A percentile compares a stretch with the other conserved stretches of the same genome.
Evolutionary conservation across 2,888 invertebrate species (phyloP).

Genomic region (Calephelis perditalis): DNA sequence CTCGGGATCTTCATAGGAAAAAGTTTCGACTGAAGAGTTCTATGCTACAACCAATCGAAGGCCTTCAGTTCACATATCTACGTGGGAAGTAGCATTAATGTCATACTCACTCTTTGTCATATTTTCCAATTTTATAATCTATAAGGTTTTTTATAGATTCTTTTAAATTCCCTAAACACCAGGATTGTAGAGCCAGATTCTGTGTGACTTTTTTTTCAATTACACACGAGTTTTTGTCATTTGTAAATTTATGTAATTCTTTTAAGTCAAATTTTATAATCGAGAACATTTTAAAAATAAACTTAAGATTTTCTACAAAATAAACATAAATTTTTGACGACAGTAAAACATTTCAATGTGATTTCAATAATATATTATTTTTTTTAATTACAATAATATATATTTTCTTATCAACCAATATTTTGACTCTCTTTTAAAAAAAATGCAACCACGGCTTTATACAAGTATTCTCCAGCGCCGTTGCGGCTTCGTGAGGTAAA

Average conservation of each 20-base stretch:
- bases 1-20: too few relatives aligned
- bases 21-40: too few relatives aligned
- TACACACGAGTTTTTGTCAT: conserved; percentile 78
- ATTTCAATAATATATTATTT: too few relatives aligned
- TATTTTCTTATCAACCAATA: not conserved
- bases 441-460: too few relatives aligned
- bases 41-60: too few relatives aligned
- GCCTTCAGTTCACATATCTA: too few relatives aligned
- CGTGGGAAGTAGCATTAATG: too few relatives aligned
- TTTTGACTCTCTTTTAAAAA: too few relatives aligned
- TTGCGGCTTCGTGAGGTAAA: too few relatives aligned
- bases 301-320: conserved; percentile 15
- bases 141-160: conserved; percentile 79
- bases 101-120: conserved; percentile 77
- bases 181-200: conserved; percentile 80
- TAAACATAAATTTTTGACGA: conserved; percentile 7
- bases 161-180: conserved; percentile 78
- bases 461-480: too few relatives aligned
- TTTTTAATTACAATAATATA: not conserved
- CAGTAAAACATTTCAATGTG: not conserved
- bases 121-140: conserved; percentile 78
- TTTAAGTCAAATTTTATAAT: conserved; percentile 72
- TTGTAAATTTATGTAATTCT: conserved; percentile 73
- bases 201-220: conserved; percentile 72
- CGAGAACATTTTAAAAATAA: conserved; percentile 54